phyloP scores from a whole-genome alignment of 2,888 invertebrate species.

The Lasioglossum figueresi region DNA sequence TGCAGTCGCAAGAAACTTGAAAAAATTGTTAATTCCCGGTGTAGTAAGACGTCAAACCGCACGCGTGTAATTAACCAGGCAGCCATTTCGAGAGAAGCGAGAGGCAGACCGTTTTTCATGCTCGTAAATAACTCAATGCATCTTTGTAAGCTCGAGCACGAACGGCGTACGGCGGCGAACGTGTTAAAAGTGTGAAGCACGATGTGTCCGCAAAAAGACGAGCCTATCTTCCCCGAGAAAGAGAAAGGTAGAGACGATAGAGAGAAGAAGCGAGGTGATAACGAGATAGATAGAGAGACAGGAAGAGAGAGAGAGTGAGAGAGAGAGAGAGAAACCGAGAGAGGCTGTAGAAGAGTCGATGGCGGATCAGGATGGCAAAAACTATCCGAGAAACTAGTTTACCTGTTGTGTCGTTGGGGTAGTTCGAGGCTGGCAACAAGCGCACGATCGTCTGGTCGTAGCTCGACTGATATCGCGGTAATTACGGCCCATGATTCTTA shows the following conservation, averaged over 20 bases:
- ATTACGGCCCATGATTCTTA: slow-evolving; percentile 49
- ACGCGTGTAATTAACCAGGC: slow-evolving; percentile 1
- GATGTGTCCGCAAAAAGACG: slow-evolving; percentile 2
- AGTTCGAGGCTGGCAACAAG: not conserved
- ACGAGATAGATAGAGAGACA: too few relatives aligned
- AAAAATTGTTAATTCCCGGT: not conserved
- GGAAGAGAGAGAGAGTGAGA: too few relatives aligned
- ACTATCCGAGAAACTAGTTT: slow-evolving; percentile 24
- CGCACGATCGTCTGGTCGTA: slow-evolving; percentile 12
- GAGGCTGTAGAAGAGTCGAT: not conserved
- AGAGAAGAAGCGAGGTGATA: not conserved
- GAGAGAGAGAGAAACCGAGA: too few relatives aligned
- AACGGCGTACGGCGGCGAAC: not conserved
- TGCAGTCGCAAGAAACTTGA: not conserved
- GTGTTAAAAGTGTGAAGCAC: slow-evolving; percentile 10
- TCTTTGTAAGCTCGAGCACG: not conserved
- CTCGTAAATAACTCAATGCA: slow-evolving; percentile 1
- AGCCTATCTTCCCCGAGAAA: not conserved
- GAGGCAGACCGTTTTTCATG: not conserved
- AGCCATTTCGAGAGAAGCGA: not conserved
- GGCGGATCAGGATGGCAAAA: slow-evolving; percentile 1
- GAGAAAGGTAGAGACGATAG: not conserved
- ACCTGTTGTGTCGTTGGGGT: slow-evolving; percentile 23
- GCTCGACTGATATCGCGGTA: slow-evolving; percentile 49
- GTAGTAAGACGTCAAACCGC: not conserved